Evolutionary conservation across 1,140 invertebrate genomes (phyloP), one percentile per base, ranked within the genome.

Genomic region (Leptinotarsa texana): DNA sequence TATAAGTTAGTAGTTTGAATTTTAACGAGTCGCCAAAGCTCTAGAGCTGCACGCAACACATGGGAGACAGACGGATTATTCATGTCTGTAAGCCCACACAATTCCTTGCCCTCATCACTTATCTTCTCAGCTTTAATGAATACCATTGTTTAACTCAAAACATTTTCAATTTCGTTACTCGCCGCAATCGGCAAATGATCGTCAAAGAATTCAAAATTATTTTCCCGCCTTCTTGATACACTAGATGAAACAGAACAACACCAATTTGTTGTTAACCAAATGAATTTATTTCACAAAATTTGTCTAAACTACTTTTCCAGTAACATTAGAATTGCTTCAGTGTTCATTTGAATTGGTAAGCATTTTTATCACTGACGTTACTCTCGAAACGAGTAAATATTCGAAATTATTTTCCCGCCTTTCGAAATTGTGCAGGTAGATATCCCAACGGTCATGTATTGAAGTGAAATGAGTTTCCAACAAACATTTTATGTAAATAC

Each of bases 1-100:
- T 17, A 57, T 57, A 57, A 57, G 51, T 57, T 57, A 57, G 51
- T 57, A 57, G 51, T 57, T 57, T 57, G 51, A 57, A 57, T 57
- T 57, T 57, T 57, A 17, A n/a, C 15, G 15, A 57, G n/a, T 57
- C 51, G 6, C 27, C 6, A 33, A 33, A 33, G 27, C 33, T 33
- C 33, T 11, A 33, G 33, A 33, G 33, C 33, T 33, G 33, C 51
- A 57, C 13, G 51, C 51, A 33, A n/a, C 33, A 33, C 51, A 57
- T 57, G 51, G 15, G 15, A n/a, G 17, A 33, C 33, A 33, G 51
- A 57, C 13, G 51, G 51, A 57, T 57, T 57, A 57, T 57, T 57
- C 13, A 57, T n/a, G 15, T 57, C 51, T 57, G 33, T 18, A 57
- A 57, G n/a, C 51, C 51, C 51, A 57, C 51, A 57, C 51, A 57